Evolutionary conservation across 2,797 vertebrate genomes (phyloP).

Genomic region (Periparus ater): DNA sequence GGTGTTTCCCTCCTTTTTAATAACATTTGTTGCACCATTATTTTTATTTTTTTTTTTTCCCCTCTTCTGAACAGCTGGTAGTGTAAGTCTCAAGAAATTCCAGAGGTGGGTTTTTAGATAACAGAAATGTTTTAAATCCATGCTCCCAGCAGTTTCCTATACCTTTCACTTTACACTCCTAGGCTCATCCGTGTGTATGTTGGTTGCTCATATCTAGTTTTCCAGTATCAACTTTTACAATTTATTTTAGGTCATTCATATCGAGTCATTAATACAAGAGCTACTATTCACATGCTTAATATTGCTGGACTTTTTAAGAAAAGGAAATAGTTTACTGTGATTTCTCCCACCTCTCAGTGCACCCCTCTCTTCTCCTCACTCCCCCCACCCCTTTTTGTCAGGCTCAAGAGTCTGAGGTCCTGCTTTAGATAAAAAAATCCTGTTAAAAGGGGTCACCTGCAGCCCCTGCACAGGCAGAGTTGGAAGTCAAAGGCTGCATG

Average conservation of each 20-base stretch:
- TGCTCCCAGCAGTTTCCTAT: not conserved
- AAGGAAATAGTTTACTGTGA: conserved; percentile 54
- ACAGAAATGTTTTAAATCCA: conserved; percentile 46
- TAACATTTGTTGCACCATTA: not conserved
- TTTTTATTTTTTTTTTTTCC: no score
- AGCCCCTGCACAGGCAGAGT: not conserved
- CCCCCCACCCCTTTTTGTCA: not conserved
- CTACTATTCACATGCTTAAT: conserved; percentile 48
- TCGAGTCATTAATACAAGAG: conserved; percentile 40
- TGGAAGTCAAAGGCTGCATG: not conserved
- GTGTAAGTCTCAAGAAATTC: conserved; percentile 30
- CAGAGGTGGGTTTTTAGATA: conserved; percentile 43
- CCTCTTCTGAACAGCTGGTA: not conserved
- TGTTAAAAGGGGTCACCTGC: not conserved
- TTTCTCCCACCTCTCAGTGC: not conserved
- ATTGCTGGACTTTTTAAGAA: conserved; percentile 40
- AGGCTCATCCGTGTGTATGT: conserved; percentile 38
- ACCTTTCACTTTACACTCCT: not conserved
- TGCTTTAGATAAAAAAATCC: not conserved
- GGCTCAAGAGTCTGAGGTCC: not conserved
- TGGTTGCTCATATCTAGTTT: conserved; percentile 37
- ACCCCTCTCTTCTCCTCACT: no score
- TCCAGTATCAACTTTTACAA: conserved; percentile 38
- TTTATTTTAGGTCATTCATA: conserved; percentile 31
- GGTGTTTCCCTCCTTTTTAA: not conserved